Conservation (phyloP, 2,113 vertebrate genomes). For the Emydura subglobosa region DNA sequence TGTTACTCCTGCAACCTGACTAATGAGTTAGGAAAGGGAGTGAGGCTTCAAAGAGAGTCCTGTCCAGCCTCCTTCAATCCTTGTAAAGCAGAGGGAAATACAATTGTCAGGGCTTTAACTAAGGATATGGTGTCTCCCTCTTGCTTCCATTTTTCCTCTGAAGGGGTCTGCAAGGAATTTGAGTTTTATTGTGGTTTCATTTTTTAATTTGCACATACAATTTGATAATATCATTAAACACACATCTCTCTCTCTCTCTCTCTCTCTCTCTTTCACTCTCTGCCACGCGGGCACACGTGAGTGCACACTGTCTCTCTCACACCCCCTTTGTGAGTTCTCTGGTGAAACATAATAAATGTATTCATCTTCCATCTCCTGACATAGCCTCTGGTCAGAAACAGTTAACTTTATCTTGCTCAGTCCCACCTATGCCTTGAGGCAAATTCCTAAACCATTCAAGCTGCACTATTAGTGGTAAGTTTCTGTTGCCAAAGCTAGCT, state of each 20-base stretch:
- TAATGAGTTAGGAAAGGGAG: not conserved
- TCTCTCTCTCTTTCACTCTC: not conserved
- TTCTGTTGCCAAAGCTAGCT: not conserved
- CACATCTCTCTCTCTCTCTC: not conserved
- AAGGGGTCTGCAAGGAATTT: not conserved
- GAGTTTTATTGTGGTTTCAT: not conserved
- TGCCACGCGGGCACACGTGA: too few species aligned
- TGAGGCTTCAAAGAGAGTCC: slow-evolving; percentile 40
- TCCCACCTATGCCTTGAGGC: not conserved
- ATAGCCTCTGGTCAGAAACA: not conserved
- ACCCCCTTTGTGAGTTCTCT: not conserved
- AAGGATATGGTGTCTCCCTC: not conserved
- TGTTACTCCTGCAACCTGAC: not conserved
- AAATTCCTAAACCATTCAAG: not conserved
- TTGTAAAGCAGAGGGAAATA: not conserved
- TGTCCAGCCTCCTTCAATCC: not conserved
- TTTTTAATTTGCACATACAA: not conserved
- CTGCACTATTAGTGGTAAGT: not conserved
- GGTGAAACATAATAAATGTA: not conserved
- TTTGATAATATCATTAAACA: not conserved
- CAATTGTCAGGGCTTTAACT: not conserved
- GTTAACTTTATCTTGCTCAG: not conserved
- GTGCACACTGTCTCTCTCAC: too few species aligned
- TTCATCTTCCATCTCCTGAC: not conserved
- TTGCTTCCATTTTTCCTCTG: not conserved